Conservation (phyloP, 1,140 invertebrate genomes). For the Scaptomyza montana region DNA sequence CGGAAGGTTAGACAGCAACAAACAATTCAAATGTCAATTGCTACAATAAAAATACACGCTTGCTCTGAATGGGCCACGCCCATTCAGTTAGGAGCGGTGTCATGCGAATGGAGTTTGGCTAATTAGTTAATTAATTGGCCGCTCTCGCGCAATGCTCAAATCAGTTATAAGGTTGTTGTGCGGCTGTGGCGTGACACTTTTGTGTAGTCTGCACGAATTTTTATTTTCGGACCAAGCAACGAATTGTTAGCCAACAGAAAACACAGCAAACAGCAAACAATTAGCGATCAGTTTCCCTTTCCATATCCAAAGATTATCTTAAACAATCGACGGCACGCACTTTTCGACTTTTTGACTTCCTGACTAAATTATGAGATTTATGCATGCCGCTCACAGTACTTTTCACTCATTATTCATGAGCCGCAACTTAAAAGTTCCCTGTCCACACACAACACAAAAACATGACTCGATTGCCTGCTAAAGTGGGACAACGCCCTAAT, state of each 20-base stretch:
- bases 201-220: conserved; percentile 43
- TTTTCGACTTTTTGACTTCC: conserved; percentile 18
- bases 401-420: conserved; percentile 23
- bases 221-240: conserved; percentile 33
- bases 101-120: neutral
- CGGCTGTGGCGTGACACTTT: conserved; percentile 63
- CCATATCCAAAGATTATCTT: conserved; percentile 42
- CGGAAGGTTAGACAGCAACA: conserved; percentile 5
- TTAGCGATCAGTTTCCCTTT: conserved; percentile 43
- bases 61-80: conserved; percentile 37
- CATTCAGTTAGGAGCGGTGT: neutral
- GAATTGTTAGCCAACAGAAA: conserved; percentile 71
- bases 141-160: conserved; percentile 41
- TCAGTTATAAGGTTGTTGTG: conserved; percentile 18
- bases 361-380: conserved; percentile 47
- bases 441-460: neutral
- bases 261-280: conserved; percentile 68
- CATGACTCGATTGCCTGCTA: neutral
- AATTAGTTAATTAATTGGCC: conserved; percentile 76
- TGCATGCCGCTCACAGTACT: conserved; percentile 59
- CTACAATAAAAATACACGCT: conserved; percentile 64
- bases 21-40: conserved; percentile 23
- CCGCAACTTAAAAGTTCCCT: conserved; percentile 2
- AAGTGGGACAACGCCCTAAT: neutral
- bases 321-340: conserved; percentile 60